A percentile compares a stretch with the other conserved stretches of the same genome.
These are phyloP conservation scores for Homalodisca vitripennis DNA, from an alignment of 1,140 invertebrate genomes.

Conservation along the genomic window DNA sequence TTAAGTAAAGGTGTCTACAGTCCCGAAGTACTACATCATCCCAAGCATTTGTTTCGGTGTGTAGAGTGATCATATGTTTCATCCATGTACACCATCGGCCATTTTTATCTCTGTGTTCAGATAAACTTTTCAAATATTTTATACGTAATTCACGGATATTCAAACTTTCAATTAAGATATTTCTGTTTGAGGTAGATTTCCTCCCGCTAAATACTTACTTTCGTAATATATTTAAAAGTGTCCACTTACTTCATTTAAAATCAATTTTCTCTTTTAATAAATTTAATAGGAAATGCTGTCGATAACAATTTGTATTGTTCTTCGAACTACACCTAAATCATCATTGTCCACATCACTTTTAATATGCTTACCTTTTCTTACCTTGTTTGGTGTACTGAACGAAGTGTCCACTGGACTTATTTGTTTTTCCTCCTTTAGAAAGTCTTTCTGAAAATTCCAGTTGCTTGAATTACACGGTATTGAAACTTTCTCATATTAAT, in stretches of 20 bases:
- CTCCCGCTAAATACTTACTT: slow-evolving; percentile 26
- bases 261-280: slow-evolving; percentile 23
- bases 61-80: slow-evolving; percentile 22
- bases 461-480: slow-evolving; percentile 17
- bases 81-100: slow-evolving; percentile 22
- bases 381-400: slow-evolving; percentile 24
- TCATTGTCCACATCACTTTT: slow-evolving; percentile 18
- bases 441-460: slow-evolving; percentile 23
- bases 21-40: neutral
- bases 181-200: slow-evolving; percentile 24
- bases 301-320: slow-evolving; percentile 1
- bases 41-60: neutral
- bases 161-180: slow-evolving; percentile 31
- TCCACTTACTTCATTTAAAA: slow-evolving; percentile 27
- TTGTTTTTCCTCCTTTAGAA: slow-evolving; percentile 10
- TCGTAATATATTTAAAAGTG: slow-evolving; percentile 19
- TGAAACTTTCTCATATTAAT: slow-evolving; percentile 25
- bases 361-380: neutral
- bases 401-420: neutral
- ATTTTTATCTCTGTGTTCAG: slow-evolving; percentile 1
- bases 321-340: slow-evolving; percentile 18
- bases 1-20: slow-evolving; percentile 17
- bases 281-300: slow-evolving; percentile 1
- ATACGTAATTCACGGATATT: slow-evolving; percentile 17
- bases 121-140: slow-evolving; percentile 22